Base-by-base conservation (phyloP, 2,797 vertebrate genomes). In the Siniperca obscura region DNA sequence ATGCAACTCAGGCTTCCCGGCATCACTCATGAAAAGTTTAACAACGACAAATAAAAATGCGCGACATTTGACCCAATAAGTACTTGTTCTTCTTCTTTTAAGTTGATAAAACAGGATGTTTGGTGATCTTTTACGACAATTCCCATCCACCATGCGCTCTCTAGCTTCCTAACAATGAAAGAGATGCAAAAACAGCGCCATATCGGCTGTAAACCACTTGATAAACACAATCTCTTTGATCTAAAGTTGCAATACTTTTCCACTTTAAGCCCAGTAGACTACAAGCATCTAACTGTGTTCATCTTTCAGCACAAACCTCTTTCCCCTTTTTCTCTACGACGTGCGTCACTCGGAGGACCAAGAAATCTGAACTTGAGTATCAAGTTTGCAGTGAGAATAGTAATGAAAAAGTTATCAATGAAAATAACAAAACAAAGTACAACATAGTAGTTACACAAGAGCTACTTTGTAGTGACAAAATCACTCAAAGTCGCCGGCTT, bases 81-180 rank as follows among this genome's bases (percentile, higher is more conserved):
- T 72, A 42, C 60, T 81, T 76, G 78, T 81, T 83, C 70, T 10
- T 48, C 46, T 48, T 25, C 67, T 76, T 72, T 64, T 8, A 67
- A 78, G 76, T 46, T 84, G 90, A 86, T 85, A 84, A 72, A 81
- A 78, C 80, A 70, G 67, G 68, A 46, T 85, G 84, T 87, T 74
- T 36, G 53, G 38, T 44, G 65, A 12, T 42, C 16, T 65, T 87
- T 87, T 83, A 81, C 88, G 87, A 86, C 87, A 74, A 71, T 70
- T 80, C 88, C 36, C 83, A 85, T 90, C 87, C 92, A 93, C 92
- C 93, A 93, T 82, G 92, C 92, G 89, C 90, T 83, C 90, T 61
- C 66, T 2, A 56, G 56, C 80, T 81, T 81, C 76, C 81, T 62
- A 90, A 94, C 94, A 93, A 91, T 91, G 91, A 92, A 85, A 90